Conservation (phyloP, 2,888 invertebrate species). For the Uropetala carovei region DNA sequence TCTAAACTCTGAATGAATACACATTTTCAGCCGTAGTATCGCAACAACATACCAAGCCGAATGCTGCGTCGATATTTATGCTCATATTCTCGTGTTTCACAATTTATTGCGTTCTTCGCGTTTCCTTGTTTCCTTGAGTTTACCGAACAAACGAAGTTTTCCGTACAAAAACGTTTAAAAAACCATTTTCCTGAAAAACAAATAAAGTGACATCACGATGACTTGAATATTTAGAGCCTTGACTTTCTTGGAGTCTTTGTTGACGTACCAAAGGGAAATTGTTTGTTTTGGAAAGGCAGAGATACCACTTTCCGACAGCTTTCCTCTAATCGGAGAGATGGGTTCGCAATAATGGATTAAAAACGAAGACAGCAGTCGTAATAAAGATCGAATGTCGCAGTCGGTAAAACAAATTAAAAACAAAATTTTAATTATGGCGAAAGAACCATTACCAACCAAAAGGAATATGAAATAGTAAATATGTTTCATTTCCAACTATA, state of each 20-base stretch:
- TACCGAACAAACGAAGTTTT: conserved; percentile 4
- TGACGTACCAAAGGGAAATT: conserved; percentile 21
- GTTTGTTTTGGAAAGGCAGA: conserved; percentile 30
- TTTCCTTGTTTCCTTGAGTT: neutral
- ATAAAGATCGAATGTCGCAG: neutral
- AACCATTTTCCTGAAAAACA: conserved; percentile 15
- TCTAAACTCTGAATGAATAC: no score
- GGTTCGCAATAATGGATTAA: neutral
- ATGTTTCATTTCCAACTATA: neutral
- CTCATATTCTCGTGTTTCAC: neutral
- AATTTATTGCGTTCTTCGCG: conserved; percentile 14
- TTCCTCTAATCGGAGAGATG: neutral
- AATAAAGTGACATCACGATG: conserved; percentile 27
- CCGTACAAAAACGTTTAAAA: conserved; percentile 49
- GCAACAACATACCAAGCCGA: neutral
- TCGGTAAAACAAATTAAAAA: neutral
- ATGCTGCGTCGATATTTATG: neutral
- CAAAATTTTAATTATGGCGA: neutral
- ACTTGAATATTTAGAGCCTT: conserved; percentile 27
- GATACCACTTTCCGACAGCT: conserved; percentile 41
- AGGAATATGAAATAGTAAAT: neutral
- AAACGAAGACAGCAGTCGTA: neutral
- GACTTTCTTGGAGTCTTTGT: conserved; percentile 40
- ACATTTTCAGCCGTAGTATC: neutral
- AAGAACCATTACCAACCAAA: neutral